Evolutionary conservation across 2,113 vertebrate genomes (phyloP), one percentile per base, ranked within the genome.

Genomic region (Hippopotamus amphibius): DNA sequence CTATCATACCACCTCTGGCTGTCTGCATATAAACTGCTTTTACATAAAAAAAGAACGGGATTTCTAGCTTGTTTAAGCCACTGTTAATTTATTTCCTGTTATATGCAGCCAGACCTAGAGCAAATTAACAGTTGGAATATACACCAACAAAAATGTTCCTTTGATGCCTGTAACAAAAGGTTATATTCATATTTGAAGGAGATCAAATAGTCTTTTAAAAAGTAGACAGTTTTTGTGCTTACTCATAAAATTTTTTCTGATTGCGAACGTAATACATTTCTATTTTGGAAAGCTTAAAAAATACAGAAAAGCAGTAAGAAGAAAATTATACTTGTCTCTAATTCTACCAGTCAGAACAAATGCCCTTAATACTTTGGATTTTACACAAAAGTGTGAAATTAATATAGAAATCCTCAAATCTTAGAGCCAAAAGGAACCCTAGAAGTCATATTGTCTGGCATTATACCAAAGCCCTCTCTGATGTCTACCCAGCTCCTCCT

Each of bases 201-300:
- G 24, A 61, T n/a, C 7, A 82, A 92, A 79, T 55, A 3, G 95
- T 88, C 26, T 90, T 80, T 92, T 66, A 59, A 46, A 46, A 92
- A 82, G 48, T 59, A 79, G 68, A 48, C 30, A 90, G 50, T 43
- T 46, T 94, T 91, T 66, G 22, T 66, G 43, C 46, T 97, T 96
- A 84, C 28, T 79, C 55, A 89, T 57, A 82, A 77, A 61, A 8
- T 22, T 71, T 80, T 84, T 91, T 94, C 65, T 50, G 30, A 63
- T 80, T 90, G 37, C 88, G 33, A 93, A 71, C 91, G 9, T 41
- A 95, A 77, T 61, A 55, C 2, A 81, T 26, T 74, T 93, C 30
- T 94, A 71, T 90, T 95, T 93, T 79, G 13, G 50, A 83, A 92
- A 97, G 33, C 6, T 80, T 37, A 22, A 96, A 96, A 91, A 96